Conservation (phyloP, 2,888 invertebrate genomes). For the Augochlorella aurata region DNA sequence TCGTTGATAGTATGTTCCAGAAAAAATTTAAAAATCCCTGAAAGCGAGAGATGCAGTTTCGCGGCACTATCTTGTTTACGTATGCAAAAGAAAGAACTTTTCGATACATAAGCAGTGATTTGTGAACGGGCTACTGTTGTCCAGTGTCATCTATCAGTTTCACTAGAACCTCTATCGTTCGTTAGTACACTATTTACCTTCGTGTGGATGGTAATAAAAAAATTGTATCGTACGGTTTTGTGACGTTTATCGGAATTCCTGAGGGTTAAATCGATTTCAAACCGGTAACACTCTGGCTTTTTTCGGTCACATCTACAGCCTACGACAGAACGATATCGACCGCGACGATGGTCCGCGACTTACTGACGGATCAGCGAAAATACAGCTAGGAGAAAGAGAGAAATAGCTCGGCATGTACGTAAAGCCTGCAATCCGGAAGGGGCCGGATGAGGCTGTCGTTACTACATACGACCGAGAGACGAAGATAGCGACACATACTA, state of each 20-base stretch:
- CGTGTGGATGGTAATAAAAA: background rate
- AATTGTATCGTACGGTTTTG: background rate
- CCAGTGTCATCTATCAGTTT: constrained; percentile 11
- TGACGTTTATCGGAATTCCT: constrained; percentile 16
- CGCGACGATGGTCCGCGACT: constrained; percentile 53
- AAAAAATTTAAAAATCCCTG: background rate
- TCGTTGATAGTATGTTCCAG: background rate
- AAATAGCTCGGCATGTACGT: constrained; percentile 47
- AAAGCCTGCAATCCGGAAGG: background rate
- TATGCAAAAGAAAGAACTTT: background rate
- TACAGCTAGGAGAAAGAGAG: constrained; percentile 44
- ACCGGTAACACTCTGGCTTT: constrained; percentile 24
- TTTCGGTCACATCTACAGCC: constrained; percentile 32
- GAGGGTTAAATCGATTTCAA: background rate
- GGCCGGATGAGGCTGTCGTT: background rate
- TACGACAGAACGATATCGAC: constrained; percentile 35
- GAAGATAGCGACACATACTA: background rate
- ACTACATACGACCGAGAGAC: background rate
- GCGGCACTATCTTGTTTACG: background rate
- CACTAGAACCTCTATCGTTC: background rate
- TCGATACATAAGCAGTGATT: background rate
- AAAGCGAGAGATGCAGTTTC: background rate
- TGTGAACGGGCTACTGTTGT: background rate
- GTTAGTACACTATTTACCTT: constrained; percentile 16
- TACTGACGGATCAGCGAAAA: constrained; percentile 63